These are phyloP conservation scores for Calliphora vomitoria DNA, from an alignment of 2,888 invertebrate genomes.

Conservation along the genomic window DNA sequence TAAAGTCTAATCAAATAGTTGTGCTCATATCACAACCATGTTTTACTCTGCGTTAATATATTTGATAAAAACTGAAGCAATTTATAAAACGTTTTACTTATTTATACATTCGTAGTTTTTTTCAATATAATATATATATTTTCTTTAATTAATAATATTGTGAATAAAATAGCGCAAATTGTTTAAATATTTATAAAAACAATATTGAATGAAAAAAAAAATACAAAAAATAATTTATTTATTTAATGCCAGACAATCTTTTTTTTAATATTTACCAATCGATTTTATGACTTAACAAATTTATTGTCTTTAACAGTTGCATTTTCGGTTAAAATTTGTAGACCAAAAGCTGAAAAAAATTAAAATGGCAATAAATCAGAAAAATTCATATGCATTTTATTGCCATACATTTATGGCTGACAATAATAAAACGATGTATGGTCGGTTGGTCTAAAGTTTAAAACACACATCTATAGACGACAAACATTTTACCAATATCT, in stretches of 20 bases:
- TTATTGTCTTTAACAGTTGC: slow-evolving; percentile 69
- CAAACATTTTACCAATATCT: slow-evolving; percentile 54
- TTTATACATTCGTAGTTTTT: too few species aligned
- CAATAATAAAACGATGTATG: slow-evolving; percentile 62
- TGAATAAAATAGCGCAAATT: background rate
- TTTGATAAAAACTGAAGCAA: too few species aligned
- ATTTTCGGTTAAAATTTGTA: slow-evolving; percentile 63
- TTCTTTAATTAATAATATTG: too few species aligned
- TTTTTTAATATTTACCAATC: slow-evolving; percentile 56
- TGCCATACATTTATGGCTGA: slow-evolving; percentile 64
- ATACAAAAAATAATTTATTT: slow-evolving; percentile 31
- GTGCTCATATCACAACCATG: too few species aligned
- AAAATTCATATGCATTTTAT: slow-evolving; percentile 68
- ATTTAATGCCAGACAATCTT: slow-evolving; percentile 47
- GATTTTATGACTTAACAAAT: slow-evolving; percentile 63
- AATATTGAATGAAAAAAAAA: background rate
- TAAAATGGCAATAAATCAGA: slow-evolving; percentile 57
- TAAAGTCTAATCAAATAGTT: too few species aligned
- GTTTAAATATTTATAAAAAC: slow-evolving; percentile 5
- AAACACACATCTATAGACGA: slow-evolving; percentile 25
- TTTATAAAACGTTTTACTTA: too few species aligned
- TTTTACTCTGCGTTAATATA: too few species aligned
- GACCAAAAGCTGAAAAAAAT: slow-evolving; percentile 37
- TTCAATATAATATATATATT: too few species aligned
- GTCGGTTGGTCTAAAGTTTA: slow-evolving; percentile 49